These are phyloP conservation scores for Junonia oenone DNA, from an alignment of 2,888 invertebrate genomes.

Conservation along the genomic window DNA sequence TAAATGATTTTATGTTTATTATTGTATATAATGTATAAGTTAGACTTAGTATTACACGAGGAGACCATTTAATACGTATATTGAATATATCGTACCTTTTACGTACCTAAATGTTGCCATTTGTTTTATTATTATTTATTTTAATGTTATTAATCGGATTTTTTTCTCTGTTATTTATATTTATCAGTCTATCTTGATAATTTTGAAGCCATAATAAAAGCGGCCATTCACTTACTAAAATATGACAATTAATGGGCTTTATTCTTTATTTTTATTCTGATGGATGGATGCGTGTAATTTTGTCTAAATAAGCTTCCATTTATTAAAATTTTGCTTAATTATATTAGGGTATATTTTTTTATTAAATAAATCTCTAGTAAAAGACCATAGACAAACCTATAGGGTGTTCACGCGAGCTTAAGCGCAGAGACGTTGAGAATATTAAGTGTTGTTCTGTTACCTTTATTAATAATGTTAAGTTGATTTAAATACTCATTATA, in stretches of 20 bases:
- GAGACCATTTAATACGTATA: neutral
- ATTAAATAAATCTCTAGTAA: no score
- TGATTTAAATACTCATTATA: slow-evolving; percentile 22
- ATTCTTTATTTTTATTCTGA: neutral
- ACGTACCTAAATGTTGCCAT: neutral
- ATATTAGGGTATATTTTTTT: neutral
- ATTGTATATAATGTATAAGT: neutral
- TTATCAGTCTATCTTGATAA: neutral
- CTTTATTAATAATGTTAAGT: slow-evolving; percentile 18
- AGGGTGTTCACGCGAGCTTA: slow-evolving; percentile 22
- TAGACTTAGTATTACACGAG: neutral
- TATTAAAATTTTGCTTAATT: neutral
- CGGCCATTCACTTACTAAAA: neutral
- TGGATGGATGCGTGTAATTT: no score
- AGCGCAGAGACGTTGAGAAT: slow-evolving; percentile 14
- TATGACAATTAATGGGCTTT: neutral
- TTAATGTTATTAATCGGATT: neutral
- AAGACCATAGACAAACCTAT: slow-evolving; percentile 13
- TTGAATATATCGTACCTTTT: neutral
- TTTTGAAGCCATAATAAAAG: neutral
- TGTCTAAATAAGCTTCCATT: neutral
- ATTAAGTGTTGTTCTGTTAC: slow-evolving; percentile 16
- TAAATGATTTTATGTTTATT: neutral
- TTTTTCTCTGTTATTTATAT: neutral
- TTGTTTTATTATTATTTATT: neutral